Base-by-base conservation (phyloP, 2,888 invertebrate species). In the Hirtodrosophila cameraria region DNA sequence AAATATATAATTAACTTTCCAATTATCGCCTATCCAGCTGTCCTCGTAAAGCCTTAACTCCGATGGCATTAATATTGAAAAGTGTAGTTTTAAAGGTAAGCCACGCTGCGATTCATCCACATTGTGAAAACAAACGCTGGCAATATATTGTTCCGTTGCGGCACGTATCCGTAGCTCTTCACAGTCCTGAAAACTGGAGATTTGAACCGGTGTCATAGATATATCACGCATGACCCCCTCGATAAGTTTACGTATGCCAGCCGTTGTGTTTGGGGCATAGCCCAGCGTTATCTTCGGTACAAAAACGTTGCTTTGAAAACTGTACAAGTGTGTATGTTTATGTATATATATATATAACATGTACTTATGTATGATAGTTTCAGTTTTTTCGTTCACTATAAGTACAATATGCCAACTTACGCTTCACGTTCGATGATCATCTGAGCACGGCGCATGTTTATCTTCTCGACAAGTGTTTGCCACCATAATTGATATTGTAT, bases 1-100 rank as follows among this genome's bases (percentile, higher is more conserved):
- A 13, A 91, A 91, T 25, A 92, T 91, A 0, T 0, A 0, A 1
- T 33, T 3, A 0, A 42, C 13, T 5, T 33, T 28, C 79, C 82
- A 76, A 11, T n/a, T 41, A 1, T 54, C 59, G 7, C 80, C 80
- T 0, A 80, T 64, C 71, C 68, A 74, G 1, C 39, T 23, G 4
- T 54, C 12, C 7, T 74, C 66, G n/a, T 76, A 80, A 1, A 18
- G 12, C 1, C 74, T 57, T 15, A 82, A 15, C 20, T 80, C 82
- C 1, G 74, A 61, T 36, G 80, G 59, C 64, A 82, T 46, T 2
- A 79, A 2, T 16, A 80, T 65, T 0, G 71, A 48, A 6, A 67
- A 79, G 2, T 52, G 8, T 0, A 80, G 18, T 1, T 41, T n/a
- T 0, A 33, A 2, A 0, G 80, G 80, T 13, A 74, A 36, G 0